phyloP scores from a whole-genome alignment of 2,113 vertebrate species.

The Ictalurus punctatus region DNA sequence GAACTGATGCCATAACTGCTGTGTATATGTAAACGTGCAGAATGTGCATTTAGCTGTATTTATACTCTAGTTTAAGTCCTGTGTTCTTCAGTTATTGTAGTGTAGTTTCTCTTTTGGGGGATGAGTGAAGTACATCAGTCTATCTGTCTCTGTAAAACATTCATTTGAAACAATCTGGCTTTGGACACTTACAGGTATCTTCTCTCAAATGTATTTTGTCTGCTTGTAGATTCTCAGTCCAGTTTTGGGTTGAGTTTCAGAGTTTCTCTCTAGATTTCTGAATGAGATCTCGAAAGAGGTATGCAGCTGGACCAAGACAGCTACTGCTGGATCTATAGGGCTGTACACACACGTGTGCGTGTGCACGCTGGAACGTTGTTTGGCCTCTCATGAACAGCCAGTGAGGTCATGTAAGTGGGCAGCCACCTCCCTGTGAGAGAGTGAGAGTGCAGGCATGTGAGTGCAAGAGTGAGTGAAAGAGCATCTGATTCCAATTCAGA shows the following conservation, averaged over 20 bases:
- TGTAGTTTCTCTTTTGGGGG: background rate
- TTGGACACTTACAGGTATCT: too few relatives aligned
- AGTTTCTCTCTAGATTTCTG: background rate
- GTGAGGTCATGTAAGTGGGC: conserved; percentile 26
- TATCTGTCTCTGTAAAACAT: background rate
- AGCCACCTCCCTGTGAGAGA: conserved; percentile 31
- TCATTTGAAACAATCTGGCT: too few relatives aligned
- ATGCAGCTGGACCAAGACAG: background rate
- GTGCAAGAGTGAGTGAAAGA: background rate
- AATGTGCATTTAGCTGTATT: background rate
- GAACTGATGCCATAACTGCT: background rate
- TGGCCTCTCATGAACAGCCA: conserved; percentile 30
- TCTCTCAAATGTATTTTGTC: background rate
- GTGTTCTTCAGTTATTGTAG: background rate
- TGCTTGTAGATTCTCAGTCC: background rate
- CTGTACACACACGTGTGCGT: conserved; percentile 14
- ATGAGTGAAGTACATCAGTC: background rate
- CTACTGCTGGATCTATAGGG: background rate
- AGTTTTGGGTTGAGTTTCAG: background rate
- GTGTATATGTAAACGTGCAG: background rate
- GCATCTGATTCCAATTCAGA: conserved; percentile 9
- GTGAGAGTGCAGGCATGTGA: background rate
- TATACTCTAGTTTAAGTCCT: background rate
- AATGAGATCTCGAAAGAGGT: background rate
- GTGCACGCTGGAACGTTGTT: conserved; percentile 21